Percentiles rank a stretch among this genome's conserved stretches.
Evolutionary conservation across 2,888 invertebrate genomes (phyloP).

Genomic region (Halictus ligatus): DNA sequence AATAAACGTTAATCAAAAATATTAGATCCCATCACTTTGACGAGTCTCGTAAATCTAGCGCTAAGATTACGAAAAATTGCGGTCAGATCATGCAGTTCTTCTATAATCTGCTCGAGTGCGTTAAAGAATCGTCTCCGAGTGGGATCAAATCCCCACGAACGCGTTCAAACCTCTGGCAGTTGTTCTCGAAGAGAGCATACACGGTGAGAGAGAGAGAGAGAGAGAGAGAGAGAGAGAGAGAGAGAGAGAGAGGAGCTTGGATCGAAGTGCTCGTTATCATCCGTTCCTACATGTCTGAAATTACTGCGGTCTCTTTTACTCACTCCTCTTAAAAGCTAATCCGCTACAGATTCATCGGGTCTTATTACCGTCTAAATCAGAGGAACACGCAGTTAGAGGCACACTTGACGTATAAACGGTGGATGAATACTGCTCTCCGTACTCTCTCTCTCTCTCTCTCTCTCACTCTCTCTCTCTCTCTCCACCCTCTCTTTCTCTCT

Average conservation of each 20-base stretch:
- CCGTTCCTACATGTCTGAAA: background rate
- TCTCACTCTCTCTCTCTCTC: background rate
- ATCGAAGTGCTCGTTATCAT: background rate
- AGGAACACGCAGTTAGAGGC: conserved; percentile 41
- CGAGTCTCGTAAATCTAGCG: too few relatives aligned
- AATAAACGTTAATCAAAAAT: too few relatives aligned
- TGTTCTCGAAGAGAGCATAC: background rate
- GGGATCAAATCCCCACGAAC: background rate
- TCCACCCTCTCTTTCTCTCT: background rate
- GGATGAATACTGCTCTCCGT: conserved; percentile 33
- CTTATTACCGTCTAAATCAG: conserved; percentile 64
- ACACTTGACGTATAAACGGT: conserved; percentile 60
- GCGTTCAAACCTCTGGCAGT: background rate
- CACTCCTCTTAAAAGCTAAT: conserved; percentile 3
- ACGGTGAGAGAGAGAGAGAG: background rate
- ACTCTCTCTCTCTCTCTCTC: background rate
- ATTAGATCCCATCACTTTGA: too few relatives aligned
- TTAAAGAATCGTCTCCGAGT: background rate
- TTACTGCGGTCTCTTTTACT: background rate
- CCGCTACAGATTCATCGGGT: conserved; percentile 51
- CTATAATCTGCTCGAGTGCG: background rate
- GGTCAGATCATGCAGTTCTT: background rate
- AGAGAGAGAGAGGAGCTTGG: conserved; percentile 2
- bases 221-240: too few relatives aligned
- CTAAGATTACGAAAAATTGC: too few relatives aligned